Percentiles rank a stretch among this genome's conserved stretches.
phyloP scores from a whole-genome alignment of 2,113 vertebrate genomes.

The Scomber japonicus region DNA sequence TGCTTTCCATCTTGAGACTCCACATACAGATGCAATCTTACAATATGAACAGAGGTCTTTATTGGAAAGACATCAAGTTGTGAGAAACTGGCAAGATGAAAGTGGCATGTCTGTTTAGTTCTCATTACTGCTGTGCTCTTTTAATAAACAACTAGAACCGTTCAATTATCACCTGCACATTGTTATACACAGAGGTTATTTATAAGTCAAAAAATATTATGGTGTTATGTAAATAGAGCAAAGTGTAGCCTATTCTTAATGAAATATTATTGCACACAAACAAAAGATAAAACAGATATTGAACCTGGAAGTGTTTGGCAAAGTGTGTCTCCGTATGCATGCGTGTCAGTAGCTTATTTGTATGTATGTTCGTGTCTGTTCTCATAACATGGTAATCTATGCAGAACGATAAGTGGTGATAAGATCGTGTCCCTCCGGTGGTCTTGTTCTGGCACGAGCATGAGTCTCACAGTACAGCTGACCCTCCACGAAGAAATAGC shows the following conservation, averaged over 20 bases:
- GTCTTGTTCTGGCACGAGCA: conserved; percentile 90
- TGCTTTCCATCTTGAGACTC: neutral
- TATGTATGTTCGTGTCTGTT: conserved; percentile 18
- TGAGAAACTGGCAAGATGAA: conserved; percentile 1
- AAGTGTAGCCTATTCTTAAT: conserved; percentile 3
- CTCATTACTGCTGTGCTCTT: neutral
- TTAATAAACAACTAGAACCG: conserved; percentile 1
- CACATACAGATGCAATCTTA: neutral
- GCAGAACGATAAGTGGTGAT: conserved; percentile 89
- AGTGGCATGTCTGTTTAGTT: neutral
- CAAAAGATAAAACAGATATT: conserved; percentile 12
- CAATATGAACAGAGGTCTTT: conserved; percentile 36
- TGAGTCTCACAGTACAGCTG: conserved; percentile 97
- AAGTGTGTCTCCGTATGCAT: conserved; percentile 13
- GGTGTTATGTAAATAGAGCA: conserved; percentile 22
- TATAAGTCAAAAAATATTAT: conserved; percentile 46
- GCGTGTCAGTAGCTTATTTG: conserved; percentile 7
- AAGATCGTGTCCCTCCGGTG: conserved; percentile 93
- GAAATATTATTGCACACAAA: conserved; percentile 36
- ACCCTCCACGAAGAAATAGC: conserved; percentile 97
- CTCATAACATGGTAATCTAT: conserved; percentile 67
- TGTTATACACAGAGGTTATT: neutral
- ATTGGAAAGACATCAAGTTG: conserved; percentile 35
- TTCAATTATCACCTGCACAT: conserved; percentile 9
- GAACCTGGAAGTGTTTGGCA: conserved; percentile 1